Conservation (phyloP, 53 echinoderm and acorn worm genomes). For the Echinometra lucunter region DNA sequence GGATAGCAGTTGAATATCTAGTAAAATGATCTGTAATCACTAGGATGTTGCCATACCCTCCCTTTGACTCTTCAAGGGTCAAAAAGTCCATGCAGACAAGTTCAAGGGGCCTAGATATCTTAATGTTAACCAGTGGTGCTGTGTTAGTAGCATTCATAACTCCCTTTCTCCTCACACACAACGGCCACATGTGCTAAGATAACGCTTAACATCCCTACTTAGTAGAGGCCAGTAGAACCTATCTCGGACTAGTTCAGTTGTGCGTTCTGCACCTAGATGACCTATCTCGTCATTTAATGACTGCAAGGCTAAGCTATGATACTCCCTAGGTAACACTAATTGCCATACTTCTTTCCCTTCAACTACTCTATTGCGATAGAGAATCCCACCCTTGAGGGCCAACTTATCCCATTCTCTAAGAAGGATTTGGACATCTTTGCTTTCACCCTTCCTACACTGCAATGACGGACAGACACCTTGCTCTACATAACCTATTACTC, state of each 20-base stretch:
- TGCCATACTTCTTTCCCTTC: conserved; percentile 30
- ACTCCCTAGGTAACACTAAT: conserved; percentile 50
- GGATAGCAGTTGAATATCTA: conserved; percentile 68
- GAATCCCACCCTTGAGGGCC: conserved; percentile 1
- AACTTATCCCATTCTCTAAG: conserved; percentile 67
- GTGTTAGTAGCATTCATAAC: not conserved
- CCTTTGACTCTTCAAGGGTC: conserved; percentile 60
- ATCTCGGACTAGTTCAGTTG: conserved; percentile 47
- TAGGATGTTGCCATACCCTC: conserved; percentile 70
- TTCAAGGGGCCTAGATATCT: conserved; percentile 58
- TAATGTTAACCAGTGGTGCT: conserved; percentile 62
- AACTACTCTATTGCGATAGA: conserved; percentile 15
- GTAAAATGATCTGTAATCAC: conserved; percentile 83
- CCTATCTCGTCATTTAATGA: conserved; percentile 75
- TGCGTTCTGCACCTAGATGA: conserved; percentile 72
- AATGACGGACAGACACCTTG: not conserved
- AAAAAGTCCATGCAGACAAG: conserved; percentile 69
- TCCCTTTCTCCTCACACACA: conserved; percentile 47
- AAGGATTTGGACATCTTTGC: conserved; percentile 25
- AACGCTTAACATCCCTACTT: not conserved
- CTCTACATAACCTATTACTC: not conserved
- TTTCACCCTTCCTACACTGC: not conserved
- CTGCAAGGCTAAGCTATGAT: conserved; percentile 1
- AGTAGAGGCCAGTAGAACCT: conserved; percentile 71
- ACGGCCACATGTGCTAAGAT: conserved; percentile 50